Evolutionary conservation across 2,113 vertebrate genomes (phyloP), one percentile per base, ranked within the genome.

Genomic region (Scytalopus superciliaris): DNA sequence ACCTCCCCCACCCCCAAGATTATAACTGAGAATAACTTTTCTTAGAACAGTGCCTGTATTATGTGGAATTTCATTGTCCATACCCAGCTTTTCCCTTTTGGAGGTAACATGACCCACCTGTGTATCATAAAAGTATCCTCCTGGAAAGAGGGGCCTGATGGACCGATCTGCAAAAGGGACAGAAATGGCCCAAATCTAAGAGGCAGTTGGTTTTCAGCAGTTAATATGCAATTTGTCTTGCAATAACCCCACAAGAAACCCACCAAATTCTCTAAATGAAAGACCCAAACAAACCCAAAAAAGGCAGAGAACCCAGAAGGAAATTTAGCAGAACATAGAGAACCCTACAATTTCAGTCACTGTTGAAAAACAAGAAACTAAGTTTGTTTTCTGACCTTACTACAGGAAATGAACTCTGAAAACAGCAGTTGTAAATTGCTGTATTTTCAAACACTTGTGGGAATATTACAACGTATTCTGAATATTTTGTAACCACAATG

Each of bases 121-220:
- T 63, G 99, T 99, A 95, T 99, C 99, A 94, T 99, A 99, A 79
- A 98, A 99, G 97, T 99, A 99, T 64, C 99, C 99, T 77, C 97
- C 49, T 59, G 99, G 99, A 94, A 99, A 99, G 50, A 99, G 98
- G 2, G 99, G 99, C 86, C 99, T 98, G 94, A 99, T 98, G 1
- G 99, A 99, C 5, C 99, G 98, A 98, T 99, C 99, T 99, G 96
- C 28, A 93, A 95, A 95, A 84, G 70, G 91, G 93, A 95, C 4
- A 76, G 70, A 93, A 94, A 96, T 3, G 72, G 16, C 30, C 21
- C 25, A 57, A 44, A 33, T 45, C 39, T 70, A 30, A 74, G 7
- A 3, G 45, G 6, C 1, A 30, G 16, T 4, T 82, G 27, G 7
- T 4, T 92, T 92, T 30, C 45, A 76, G 63, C 1, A 49, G 9